phyloP scores from a whole-genome alignment of 1,140 invertebrate genomes.

The Aradophagus sp. region DNA sequence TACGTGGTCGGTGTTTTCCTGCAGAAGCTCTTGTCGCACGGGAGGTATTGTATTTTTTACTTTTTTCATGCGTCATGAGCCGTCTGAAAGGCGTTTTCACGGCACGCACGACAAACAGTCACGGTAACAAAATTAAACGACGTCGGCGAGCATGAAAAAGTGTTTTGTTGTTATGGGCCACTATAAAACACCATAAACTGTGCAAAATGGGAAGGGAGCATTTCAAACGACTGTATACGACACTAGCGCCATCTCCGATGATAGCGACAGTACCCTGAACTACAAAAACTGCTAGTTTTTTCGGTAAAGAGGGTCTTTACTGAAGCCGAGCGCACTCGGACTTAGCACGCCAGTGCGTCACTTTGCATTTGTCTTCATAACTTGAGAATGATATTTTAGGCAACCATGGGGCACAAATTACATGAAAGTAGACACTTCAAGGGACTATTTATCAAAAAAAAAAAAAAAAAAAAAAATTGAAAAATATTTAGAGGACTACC shows the following conservation, averaged over 20 bases:
- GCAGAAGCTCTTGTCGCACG: background rate
- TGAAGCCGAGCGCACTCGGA: background rate
- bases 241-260: background rate
- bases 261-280: background rate
- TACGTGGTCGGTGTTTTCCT: background rate
- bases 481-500: too few species aligned
- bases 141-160: slow-evolving; percentile 1
- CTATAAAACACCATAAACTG: slow-evolving; percentile 1
- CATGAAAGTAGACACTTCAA: background rate
- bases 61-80: too few species aligned
- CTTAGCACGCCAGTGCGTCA: background rate
- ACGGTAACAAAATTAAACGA: slow-evolving; percentile 12
- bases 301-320: background rate
- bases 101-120: slow-evolving; percentile 19
- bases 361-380: background rate
- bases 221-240: background rate
- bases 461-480: too few species aligned
- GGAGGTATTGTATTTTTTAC: too few species aligned
- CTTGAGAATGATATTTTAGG: background rate
- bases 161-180: background rate
- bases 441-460: too few species aligned
- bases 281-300: background rate
- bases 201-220: background rate
- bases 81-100: slow-evolving; percentile 26
- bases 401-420: background rate